A percentile compares a stretch with the other conserved stretches of the same genome.
These are phyloP conservation scores for Chalcis sispes DNA, from an alignment of 2,888 invertebrate genomes.

Conservation along the genomic window DNA sequence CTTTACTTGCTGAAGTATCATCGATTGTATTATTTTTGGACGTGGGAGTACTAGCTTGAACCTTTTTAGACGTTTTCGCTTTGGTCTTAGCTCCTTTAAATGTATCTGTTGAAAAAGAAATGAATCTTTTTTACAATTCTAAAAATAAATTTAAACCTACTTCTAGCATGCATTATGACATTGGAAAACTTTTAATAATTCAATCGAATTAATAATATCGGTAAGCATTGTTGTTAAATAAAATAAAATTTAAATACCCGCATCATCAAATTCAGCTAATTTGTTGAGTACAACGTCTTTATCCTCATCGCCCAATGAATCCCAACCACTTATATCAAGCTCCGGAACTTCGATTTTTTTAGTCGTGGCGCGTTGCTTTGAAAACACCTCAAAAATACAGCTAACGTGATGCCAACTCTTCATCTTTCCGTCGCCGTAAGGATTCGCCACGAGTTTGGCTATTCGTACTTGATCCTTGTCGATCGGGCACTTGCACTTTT, in stretches of 20 bases:
- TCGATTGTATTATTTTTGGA: conserved; percentile 25
- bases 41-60: no score
- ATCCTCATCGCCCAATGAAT: conserved; percentile 81
- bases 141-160: no score
- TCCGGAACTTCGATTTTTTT: conserved; percentile 86
- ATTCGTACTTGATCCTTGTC: conserved; percentile 84
- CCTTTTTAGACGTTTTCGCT: no score
- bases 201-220: neutral
- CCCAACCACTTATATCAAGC: conserved; percentile 89
- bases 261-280: conserved; percentile 81
- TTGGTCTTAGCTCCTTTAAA: conserved; percentile 60
- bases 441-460: conserved; percentile 87
- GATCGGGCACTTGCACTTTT: conserved; percentile 90
- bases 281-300: conserved; percentile 81
- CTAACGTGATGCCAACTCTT: conserved; percentile 90
- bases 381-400: conserved; percentile 88
- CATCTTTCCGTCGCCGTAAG: conserved; percentile 86
- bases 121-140: conserved; percentile 1
- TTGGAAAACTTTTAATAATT: neutral
- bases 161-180: neutral
- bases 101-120: conserved; percentile 59
- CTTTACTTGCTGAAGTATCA: conserved; percentile 17
- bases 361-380: conserved; percentile 87
- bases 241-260: conserved; percentile 61
- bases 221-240: neutral